phyloP scores from a whole-genome alignment of 2,113 vertebrate species.

The Phalacrocorax aristotelis region DNA sequence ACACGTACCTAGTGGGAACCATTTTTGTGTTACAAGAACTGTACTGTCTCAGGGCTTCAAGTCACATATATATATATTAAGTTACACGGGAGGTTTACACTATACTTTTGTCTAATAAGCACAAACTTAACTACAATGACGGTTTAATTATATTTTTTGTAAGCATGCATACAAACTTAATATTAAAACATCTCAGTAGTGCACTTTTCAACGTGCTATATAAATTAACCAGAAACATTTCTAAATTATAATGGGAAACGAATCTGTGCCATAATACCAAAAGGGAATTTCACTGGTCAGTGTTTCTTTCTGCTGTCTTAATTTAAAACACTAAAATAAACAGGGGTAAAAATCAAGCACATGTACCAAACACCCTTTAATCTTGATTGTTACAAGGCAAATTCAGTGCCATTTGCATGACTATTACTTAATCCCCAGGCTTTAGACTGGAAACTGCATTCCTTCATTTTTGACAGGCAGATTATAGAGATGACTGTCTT shows the following conservation, averaged over 20 bases:
- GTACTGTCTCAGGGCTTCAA: neutral
- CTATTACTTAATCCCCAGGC: neutral
- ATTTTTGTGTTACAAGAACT: neutral
- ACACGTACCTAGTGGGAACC: neutral
- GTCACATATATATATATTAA: neutral
- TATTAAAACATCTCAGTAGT: neutral
- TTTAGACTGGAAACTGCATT: neutral
- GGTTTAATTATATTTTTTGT: neutral
- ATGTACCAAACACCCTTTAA: neutral
- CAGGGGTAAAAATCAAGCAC: neutral
- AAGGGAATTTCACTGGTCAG: neutral
- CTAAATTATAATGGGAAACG: neutral
- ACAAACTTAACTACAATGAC: neutral
- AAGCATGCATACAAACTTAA: neutral
- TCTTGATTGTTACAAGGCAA: neutral
- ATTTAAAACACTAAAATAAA: neutral
- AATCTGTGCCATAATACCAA: neutral
- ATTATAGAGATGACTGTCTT: constrained; percentile 4
- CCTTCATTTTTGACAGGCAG: constrained; percentile 36
- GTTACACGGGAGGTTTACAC: neutral
- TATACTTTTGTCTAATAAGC: neutral
- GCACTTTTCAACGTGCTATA: neutral
- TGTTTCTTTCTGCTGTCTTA: neutral
- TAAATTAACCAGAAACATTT: neutral
- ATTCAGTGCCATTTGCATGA: neutral